phyloP scores from a whole-genome alignment of 2,113 vertebrate species.

The Grantiella picta region DNA sequence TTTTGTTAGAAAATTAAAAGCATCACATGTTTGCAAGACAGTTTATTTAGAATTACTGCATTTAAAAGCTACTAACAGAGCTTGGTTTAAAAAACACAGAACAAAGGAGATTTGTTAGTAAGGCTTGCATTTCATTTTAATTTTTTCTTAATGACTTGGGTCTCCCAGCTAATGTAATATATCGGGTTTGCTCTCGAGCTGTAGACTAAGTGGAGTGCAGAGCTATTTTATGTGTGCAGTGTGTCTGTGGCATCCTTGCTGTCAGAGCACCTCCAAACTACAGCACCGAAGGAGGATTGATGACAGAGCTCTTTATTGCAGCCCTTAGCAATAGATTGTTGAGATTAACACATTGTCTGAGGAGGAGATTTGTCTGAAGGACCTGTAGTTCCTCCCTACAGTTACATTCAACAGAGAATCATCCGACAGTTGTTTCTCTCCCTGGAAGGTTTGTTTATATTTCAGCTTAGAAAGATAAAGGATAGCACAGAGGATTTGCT shows the following conservation, averaged over 20 bases:
- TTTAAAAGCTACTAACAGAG: neutral
- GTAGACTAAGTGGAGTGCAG: neutral
- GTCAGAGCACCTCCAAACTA: neutral
- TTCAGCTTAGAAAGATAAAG: neutral
- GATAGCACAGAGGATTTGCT: neutral
- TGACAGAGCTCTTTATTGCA: neutral
- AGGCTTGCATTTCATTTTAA: neutral
- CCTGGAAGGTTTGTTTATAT: neutral
- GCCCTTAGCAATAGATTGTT: neutral
- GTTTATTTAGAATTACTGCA: neutral
- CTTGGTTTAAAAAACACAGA: neutral
- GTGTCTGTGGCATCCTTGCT: neutral
- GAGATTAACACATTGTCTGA: neutral
- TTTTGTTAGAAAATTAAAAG: neutral
- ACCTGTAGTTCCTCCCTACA: neutral
- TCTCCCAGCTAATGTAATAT: neutral
- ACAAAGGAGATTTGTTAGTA: neutral
- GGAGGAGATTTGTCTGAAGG: neutral
- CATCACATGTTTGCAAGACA: neutral
- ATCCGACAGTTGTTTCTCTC: neutral
- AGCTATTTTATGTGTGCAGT: neutral
- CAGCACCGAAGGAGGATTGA: neutral
- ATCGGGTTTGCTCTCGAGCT: accelerated
- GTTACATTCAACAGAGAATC: neutral
- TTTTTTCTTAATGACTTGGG: neutral